Conservation (phyloP, 2,113 vertebrate species). For the Cervus canadensis region DNA sequence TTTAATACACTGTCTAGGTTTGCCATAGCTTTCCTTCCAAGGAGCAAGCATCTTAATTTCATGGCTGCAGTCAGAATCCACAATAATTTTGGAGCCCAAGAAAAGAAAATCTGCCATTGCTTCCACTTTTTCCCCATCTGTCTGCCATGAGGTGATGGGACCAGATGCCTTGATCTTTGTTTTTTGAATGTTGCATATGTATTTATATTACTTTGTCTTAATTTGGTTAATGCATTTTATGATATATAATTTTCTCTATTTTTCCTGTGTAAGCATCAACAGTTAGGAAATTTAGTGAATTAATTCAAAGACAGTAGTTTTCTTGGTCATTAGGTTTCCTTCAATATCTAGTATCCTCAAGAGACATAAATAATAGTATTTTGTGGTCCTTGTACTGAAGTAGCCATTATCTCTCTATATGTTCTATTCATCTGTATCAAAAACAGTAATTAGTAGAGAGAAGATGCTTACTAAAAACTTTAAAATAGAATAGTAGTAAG, state of each 20-base stretch:
- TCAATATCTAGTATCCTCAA: background rate
- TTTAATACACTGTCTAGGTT: background rate
- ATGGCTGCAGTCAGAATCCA: background rate
- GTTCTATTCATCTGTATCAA: background rate
- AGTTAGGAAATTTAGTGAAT: background rate
- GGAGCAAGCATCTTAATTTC: background rate
- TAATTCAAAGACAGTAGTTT: constrained; percentile 9
- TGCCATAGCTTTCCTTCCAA: background rate
- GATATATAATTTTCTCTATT: background rate
- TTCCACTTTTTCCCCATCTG: background rate
- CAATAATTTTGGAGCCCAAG: background rate
- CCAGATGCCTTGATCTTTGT: background rate
- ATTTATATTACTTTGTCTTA: constrained; percentile 18
- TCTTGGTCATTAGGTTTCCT: background rate
- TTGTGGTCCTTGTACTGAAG: background rate
- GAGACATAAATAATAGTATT: background rate
- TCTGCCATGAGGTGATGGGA: background rate
- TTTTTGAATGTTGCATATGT: background rate
- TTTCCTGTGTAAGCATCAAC: background rate
- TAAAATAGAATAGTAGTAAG: background rate
- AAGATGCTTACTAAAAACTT: background rate
- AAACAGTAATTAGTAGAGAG: background rate
- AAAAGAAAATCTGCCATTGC: background rate
- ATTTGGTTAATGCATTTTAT: background rate
- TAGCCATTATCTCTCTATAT: background rate